Base-by-base conservation (phyloP, 2,797 vertebrate genomes). In the Falco concolor region DNA sequence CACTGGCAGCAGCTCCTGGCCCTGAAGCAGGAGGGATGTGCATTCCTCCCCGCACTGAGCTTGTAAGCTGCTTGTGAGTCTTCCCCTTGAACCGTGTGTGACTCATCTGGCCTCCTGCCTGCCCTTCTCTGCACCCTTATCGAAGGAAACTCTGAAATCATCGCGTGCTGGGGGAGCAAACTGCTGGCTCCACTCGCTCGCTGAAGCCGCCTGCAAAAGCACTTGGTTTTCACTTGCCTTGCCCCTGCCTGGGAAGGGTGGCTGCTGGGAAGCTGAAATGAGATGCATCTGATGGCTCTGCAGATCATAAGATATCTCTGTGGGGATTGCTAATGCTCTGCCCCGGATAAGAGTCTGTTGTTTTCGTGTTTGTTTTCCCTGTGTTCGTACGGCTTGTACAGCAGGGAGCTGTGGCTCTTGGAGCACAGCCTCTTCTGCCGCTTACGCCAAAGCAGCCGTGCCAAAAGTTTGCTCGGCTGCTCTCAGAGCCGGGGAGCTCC, bases 141-240 rank as follows among this genome's bases (percentile, higher is more conserved):
- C 8, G 87, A 84, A 21, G 96, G 94, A 92, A 93, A 92, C 93
- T 84, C 95, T 96, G 95, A 93, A 91, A 45, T 94, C 74, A 63
- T 61, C 65, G 1, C 5, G 30, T 28, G 49, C 67, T 14, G 10
- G 63, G 74, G 73, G 54, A 89, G 45, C 5, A 28, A 81, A 61
- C 67, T 1, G 30, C 42, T 42, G 49, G 74, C 90, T 89, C 42
- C 5, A 1, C 53, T 68, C 5, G 2, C 64, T 47, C 13, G 2
- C 34, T 50, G 15, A 24, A 73, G 64, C 81, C 2, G 40, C 67
- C 80, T 64, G 86, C 18, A 17, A 42, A 54, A 54, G 24, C 6
- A 4, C 34, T 36, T 13, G 63, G n/a, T 20, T n/a, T 42, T 34
- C 24, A 2, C 32, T 56, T 2, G 34, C 59, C 59, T 40, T 27